A percentile compares a stretch with the other conserved stretches of the same genome.
Evolutionary conservation across 2,797 vertebrate species (phyloP).

Genomic region (Bryconaethiops microstoma): DNA sequence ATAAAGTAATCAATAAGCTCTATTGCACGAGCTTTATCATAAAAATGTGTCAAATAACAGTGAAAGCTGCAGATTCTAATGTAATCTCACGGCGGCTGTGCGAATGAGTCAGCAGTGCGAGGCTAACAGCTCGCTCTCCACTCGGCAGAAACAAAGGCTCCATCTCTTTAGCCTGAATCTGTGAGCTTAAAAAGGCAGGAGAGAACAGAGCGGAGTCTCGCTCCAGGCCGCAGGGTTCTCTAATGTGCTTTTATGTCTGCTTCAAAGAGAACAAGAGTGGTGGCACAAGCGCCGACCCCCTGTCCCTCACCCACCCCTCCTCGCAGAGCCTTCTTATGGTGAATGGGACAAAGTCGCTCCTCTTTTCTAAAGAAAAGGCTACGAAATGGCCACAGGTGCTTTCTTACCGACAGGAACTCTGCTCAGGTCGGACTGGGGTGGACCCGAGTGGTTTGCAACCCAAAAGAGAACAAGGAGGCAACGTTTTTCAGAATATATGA

Average conservation of each 20-base stretch:
- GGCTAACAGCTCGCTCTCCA: slow-evolving; percentile 17
- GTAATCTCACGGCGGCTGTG: slow-evolving; percentile 18
- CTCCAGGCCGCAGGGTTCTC: slow-evolving; percentile 54
- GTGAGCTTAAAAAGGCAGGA: slow-evolving; percentile 40
- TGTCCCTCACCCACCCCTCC: neutral
- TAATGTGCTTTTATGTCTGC: slow-evolving; percentile 70
- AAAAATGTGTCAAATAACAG: slow-evolving; percentile 12
- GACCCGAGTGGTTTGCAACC: neutral
- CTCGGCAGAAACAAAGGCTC: slow-evolving; percentile 15
- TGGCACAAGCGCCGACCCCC: slow-evolving; percentile 25
- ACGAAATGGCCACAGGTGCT: slow-evolving; percentile 23
- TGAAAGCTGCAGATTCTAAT: slow-evolving; percentile 6
- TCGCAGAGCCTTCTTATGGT: slow-evolving; percentile 20
- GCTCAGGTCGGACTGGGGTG: slow-evolving; percentile 11
- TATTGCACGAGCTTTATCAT: neutral
- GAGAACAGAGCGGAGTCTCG: slow-evolving; percentile 34
- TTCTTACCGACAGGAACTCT: slow-evolving; percentile 18
- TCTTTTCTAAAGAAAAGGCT: slow-evolving; percentile 16
- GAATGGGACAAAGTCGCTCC: slow-evolving; percentile 28
- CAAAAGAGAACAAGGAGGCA: neutral
- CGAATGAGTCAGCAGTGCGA: neutral
- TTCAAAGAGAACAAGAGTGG: slow-evolving; percentile 53
- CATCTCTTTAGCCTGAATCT: slow-evolving; percentile 29
- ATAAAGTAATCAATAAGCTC: neutral
- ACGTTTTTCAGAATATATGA: too few relatives aligned